These are phyloP conservation scores for Coluber constrictor DNA, from an alignment of 2,797 vertebrate genomes.

Conservation along the genomic window DNA sequence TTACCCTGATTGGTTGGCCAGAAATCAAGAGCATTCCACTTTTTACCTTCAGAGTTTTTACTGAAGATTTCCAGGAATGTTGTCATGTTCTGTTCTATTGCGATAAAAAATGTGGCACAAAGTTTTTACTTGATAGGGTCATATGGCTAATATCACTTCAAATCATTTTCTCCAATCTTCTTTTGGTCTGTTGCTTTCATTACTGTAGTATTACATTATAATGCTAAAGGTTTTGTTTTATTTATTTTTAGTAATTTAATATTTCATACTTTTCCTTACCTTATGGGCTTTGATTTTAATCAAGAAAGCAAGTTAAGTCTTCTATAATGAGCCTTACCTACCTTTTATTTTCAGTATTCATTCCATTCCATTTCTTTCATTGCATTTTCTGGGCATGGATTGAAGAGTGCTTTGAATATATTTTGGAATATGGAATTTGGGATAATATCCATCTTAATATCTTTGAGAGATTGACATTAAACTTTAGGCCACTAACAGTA, in stretches of 20 bases:
- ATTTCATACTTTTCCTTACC: not conserved
- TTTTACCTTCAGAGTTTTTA: not conserved
- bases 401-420: constrained; percentile 31
- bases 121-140: not conserved
- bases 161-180: not conserved
- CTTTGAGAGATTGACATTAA: constrained; percentile 43
- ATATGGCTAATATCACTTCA: not conserved
- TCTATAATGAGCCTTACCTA: not conserved
- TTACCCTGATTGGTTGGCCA: not conserved
- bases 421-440: constrained; percentile 29
- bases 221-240: not conserved
- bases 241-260: not conserved
- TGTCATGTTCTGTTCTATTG: not conserved
- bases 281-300: not conserved
- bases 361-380: constrained; percentile 9
- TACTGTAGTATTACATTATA: not conserved
- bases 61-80: not conserved
- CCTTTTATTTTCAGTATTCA: not conserved
- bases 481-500: constrained; percentile 47
- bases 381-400: constrained; percentile 36
- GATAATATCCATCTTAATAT: constrained; percentile 38
- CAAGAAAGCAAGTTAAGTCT: not conserved
- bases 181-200: not conserved
- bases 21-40: not conserved
- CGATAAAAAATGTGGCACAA: not conserved